Evolutionary conservation across 92 coral and sea anemone genomes (phyloP).

Genomic region (Actinostola sp.): DNA sequence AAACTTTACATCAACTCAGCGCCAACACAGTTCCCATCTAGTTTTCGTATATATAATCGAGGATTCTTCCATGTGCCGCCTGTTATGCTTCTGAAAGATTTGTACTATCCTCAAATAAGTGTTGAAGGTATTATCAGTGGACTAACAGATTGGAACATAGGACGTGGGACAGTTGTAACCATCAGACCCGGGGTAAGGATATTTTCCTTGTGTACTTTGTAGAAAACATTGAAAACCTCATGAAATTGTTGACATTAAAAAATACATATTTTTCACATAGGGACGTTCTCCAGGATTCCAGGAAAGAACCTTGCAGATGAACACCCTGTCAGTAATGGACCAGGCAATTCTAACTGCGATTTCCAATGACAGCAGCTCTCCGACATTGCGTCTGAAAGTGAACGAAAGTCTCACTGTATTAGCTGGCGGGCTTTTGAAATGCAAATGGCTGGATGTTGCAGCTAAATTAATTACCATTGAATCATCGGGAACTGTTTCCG

Average conservation of each 20-base stretch:
- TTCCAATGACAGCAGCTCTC: constrained; percentile 25
- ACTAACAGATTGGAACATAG: constrained; percentile 47
- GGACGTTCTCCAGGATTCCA: constrained; percentile 51
- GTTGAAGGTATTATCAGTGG: constrained; percentile 57
- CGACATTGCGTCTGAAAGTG: constrained; percentile 48
- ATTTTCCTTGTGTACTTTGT: neutral
- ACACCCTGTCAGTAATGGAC: constrained; percentile 61
- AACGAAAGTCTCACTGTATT: constrained; percentile 46
- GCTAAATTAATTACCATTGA: constrained; percentile 60
- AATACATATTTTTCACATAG: constrained; percentile 20
- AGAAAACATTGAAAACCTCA: too few species aligned
- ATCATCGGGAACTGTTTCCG: constrained; percentile 49
- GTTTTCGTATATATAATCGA: constrained; percentile 65
- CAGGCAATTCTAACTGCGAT: constrained; percentile 41
- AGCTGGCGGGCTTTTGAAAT: constrained; percentile 63
- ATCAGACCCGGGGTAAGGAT: constrained; percentile 49
- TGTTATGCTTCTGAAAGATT: constrained; percentile 49
- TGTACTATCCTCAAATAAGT: constrained; percentile 51
- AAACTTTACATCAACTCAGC: constrained; percentile 55
- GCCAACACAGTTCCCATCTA: constrained; percentile 64
- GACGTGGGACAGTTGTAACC: constrained; percentile 43
- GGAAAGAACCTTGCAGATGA: constrained; percentile 35
- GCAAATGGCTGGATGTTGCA: constrained; percentile 44
- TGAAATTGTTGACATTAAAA: too few species aligned
- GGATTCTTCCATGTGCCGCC: constrained; percentile 68